Percentiles rank a stretch among this genome's conserved stretches.
These are phyloP conservation scores for Parazoanthus swiftii DNA, from an alignment of 92 coral and sea anemone genomes.

Conservation along the genomic window DNA sequence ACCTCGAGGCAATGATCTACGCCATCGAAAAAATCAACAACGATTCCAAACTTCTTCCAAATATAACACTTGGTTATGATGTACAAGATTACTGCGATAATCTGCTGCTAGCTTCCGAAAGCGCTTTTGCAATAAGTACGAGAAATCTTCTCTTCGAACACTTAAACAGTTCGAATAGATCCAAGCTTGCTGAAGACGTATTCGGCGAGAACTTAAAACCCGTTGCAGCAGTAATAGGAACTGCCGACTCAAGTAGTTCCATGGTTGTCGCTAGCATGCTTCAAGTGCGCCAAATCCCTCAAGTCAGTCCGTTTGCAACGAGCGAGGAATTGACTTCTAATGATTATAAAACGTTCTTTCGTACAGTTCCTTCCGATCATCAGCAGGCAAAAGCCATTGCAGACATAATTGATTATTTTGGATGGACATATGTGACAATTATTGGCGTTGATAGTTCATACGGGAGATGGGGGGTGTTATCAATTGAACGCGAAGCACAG, in stretches of 20 bases:
- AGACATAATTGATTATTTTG: slow-evolving; percentile 75
- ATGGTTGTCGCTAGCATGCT: slow-evolving; percentile 75
- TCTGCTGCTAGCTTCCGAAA: slow-evolving; percentile 52
- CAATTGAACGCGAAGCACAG: slow-evolving; percentile 71
- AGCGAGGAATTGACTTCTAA: slow-evolving; percentile 76
- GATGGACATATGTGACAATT: slow-evolving; percentile 80
- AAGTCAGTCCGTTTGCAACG: slow-evolving; percentile 78
- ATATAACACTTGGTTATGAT: slow-evolving; percentile 71
- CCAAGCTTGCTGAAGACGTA: slow-evolving; percentile 12
- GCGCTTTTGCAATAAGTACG: slow-evolving; percentile 63
- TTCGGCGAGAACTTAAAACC: slow-evolving; percentile 53
- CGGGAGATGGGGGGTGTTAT: slow-evolving; percentile 69
- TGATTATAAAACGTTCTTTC: slow-evolving; percentile 68
- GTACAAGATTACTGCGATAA: slow-evolving; percentile 71
- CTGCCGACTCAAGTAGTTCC: slow-evolving; percentile 72
- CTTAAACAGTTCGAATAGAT: slow-evolving; percentile 31
- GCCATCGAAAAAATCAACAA: slow-evolving; percentile 72
- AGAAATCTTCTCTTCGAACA: slow-evolving; percentile 47
- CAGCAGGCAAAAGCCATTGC: slow-evolving; percentile 80
- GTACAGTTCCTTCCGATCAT: slow-evolving; percentile 84
- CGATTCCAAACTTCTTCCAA: slow-evolving; percentile 60
- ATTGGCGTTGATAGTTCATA: slow-evolving; percentile 78
- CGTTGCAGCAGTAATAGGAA: slow-evolving; percentile 61
- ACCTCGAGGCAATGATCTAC: slow-evolving; percentile 71
- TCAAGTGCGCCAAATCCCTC: slow-evolving; percentile 70